Evolutionary conservation across 2,797 vertebrate species (phyloP).

Genomic region (Danio kyathit): DNA sequence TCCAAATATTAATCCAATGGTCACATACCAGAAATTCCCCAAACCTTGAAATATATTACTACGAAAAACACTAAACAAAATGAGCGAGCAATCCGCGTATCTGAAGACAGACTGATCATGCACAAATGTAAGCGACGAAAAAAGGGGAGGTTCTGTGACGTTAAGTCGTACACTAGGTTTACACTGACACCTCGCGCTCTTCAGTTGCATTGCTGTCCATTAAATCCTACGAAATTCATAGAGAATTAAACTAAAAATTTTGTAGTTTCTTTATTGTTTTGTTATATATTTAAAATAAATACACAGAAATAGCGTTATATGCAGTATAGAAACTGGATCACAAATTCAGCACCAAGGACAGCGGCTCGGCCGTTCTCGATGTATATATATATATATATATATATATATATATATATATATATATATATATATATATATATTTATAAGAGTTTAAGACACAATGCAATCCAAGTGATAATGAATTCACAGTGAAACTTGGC

Average conservation of each 20-base stretch:
- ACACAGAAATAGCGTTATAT: neutral
- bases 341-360: neutral
- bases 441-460: neutral
- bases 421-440: too few species aligned
- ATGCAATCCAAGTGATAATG: fast-evolving
- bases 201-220: conserved; percentile 8
- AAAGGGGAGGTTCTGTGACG: neutral
- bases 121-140: neutral
- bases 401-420: too few species aligned
- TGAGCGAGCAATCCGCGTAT: neutral
- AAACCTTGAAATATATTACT: neutral
- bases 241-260: conserved; percentile 72
- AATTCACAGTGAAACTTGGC: neutral
- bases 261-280: neutral
- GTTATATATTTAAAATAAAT: neutral
- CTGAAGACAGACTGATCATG: neutral
- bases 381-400: too few species aligned
- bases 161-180: conserved; percentile 6
- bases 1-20: neutral
- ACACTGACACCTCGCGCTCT: conserved; percentile 51
- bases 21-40: neutral
- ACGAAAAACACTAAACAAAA: neutral
- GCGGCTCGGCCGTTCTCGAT: neutral
- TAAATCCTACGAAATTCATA: conserved; percentile 68
- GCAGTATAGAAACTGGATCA: neutral